phyloP scores from a whole-genome alignment of 2,888 invertebrate genomes.

The Eubasilissa splendida region DNA sequence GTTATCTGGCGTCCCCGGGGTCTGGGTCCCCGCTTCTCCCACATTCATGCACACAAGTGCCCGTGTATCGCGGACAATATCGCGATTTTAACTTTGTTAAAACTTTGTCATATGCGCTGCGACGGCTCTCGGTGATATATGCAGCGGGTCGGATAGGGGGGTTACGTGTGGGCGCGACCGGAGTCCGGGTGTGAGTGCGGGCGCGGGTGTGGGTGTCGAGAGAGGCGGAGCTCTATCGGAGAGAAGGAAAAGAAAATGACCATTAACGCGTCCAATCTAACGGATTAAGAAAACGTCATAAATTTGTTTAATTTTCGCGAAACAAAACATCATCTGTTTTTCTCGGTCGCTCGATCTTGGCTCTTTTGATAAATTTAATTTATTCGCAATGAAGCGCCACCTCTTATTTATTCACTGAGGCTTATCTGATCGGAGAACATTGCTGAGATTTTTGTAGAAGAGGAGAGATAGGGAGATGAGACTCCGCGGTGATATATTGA shows the following conservation, averaged over 20 bases:
- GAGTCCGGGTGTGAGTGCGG: not conserved
- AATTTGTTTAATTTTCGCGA: too few relatives aligned
- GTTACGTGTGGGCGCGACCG: not conserved
- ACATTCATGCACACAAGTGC: constrained; percentile 36
- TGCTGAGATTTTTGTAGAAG: constrained; percentile 57
- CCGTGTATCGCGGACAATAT: constrained; percentile 50
- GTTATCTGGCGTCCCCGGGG: constrained; percentile 53
- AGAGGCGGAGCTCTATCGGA: constrained; percentile 1
- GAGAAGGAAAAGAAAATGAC: not conserved
- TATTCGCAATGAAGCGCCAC: constrained; percentile 54
- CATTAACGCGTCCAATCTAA: too few relatives aligned
- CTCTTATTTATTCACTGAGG: constrained; percentile 56
- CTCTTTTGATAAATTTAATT: constrained; percentile 57
- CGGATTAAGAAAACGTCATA: too few relatives aligned
- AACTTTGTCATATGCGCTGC: constrained; percentile 52
- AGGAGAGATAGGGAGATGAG: constrained; percentile 50
- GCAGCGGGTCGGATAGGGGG: not conserved
- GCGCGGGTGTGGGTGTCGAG: not conserved
- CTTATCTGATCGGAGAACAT: constrained; percentile 53
- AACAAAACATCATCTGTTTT: too few relatives aligned
- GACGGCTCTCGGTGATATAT: not conserved
- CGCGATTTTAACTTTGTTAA: constrained; percentile 55
- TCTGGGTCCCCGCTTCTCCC: constrained; percentile 30
- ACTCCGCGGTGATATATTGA: constrained; percentile 41
- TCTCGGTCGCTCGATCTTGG: not conserved